Percentiles rank a stretch among this genome's conserved stretches.
phyloP scores from a whole-genome alignment of 23 tunicate genomes.

The Ciona savignyi region DNA sequence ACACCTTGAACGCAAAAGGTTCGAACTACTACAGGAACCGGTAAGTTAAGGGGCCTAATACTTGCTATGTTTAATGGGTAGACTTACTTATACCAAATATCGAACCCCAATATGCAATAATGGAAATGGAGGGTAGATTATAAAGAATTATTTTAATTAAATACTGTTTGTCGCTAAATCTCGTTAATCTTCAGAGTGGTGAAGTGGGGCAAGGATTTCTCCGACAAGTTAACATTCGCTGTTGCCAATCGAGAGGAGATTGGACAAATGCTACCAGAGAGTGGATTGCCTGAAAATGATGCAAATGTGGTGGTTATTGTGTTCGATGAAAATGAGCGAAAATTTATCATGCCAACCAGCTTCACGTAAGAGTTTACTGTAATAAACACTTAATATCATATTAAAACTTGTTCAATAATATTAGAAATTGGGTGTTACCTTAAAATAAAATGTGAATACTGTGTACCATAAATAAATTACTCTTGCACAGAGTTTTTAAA shows the following conservation, averaged over 20 bases:
- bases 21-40: conserved; percentile 99
- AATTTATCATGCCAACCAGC: conserved; percentile 89
- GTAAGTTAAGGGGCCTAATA: no score
- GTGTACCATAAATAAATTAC: neutral
- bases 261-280: conserved; percentile 25
- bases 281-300: conserved; percentile 38
- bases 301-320: conserved; percentile 64
- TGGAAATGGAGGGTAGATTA: no score
- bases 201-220: conserved; percentile 70
- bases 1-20: conserved; percentile 75
- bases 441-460: neutral
- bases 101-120: no score
- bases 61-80: no score
- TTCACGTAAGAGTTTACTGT: no score
- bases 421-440: no score
- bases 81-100: no score
- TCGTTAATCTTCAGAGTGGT: conserved; percentile 66
- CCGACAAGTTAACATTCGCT: conserved; percentile 31
- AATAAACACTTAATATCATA: no score
- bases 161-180: no score
- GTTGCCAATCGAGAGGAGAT: conserved; percentile 60
- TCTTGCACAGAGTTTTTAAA: no score
- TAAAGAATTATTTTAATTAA: no score
- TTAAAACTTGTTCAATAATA: no score
- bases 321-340: conserved; percentile 62